Evolutionary conservation across 2,797 vertebrate species (phyloP), one percentile per base, ranked within the genome.

Genomic region (Zalophus californianus): DNA sequence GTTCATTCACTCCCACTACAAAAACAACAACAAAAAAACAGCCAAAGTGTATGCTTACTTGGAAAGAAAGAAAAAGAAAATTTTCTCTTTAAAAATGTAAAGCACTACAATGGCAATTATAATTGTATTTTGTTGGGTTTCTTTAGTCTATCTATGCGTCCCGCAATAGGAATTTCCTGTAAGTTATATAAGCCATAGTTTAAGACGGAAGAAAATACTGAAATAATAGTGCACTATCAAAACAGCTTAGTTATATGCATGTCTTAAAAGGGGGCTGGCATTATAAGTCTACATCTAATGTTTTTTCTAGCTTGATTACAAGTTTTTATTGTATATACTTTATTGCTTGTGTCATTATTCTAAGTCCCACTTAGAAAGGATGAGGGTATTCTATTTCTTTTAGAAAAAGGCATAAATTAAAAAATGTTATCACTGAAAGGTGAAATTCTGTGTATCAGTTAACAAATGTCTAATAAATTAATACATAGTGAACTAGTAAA

Each of bases 111-210:
- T 97, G 89, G 82, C 96, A 94, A 96, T 92, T 96, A 92, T 84
- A 94, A 96, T 91, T 96, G 93, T 88, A 60, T 97, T 98, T 97
- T 87, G 66, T 97, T 98, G 94, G 95, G 68, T 93, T 98, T 97
- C 98, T 98, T 96, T 35, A 95, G 96, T 98, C 97, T 94, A 98
- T 96, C 96, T 98, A 97, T 97, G 96, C 60, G 94, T 98, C 91
- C 97, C 97, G 94, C 95, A 98, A 98, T 52, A 96, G 95, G 95
- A 98, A 98, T 98, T 90, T 97, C 90, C 91, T 97, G 35, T 98
- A 98, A 0, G 0, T 62, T 84, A 98, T 98, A 97, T 72, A 97
- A 98, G 97, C 64, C 25, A 48, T 5, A 92, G 29, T 10, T 96
- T 84, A 78, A 98, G 93, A 97, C 89, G 97, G 7, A 96, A 95